Conservation (phyloP, 2,888 invertebrate genomes). For the Oxyteleia sp. region DNA sequence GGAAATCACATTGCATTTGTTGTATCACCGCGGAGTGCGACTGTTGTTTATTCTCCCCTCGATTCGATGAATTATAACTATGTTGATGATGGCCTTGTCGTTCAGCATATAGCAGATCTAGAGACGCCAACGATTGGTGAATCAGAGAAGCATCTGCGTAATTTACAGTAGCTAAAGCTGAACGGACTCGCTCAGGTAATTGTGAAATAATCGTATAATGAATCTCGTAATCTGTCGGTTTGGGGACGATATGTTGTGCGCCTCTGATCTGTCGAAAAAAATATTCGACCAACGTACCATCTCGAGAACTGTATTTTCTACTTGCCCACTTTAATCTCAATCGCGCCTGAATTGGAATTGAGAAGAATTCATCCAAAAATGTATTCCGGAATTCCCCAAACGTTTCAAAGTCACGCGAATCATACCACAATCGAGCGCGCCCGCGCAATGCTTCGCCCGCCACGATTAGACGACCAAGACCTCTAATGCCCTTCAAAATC, state of each 20-base stretch:
- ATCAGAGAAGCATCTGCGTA: no score
- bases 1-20: no score
- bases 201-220: slow-evolving; percentile 55
- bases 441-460: not conserved
- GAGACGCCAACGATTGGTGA: no score
- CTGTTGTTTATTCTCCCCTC: no score
- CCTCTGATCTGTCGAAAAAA: slow-evolving; percentile 46
- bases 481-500: not conserved
- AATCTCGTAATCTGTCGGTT: slow-evolving; percentile 33
- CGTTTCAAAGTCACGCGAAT: not conserved
- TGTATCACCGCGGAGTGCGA: no score
- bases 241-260: slow-evolving; percentile 34
- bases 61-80: no score
- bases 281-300: slow-evolving; percentile 41
- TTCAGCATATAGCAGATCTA: no score
- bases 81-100: no score
- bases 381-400: not conserved
- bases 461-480: not conserved
- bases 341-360: slow-evolving; percentile 3
- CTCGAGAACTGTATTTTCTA: slow-evolving; percentile 20
- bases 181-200: slow-evolving; percentile 29
- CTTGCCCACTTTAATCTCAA: slow-evolving; percentile 21
- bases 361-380: slow-evolving; percentile 3
- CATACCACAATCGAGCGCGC: not conserved
- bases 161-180: no score